Evolutionary conservation across 2,888 invertebrate species (phyloP).

Genomic region (Epiblema foenella): DNA sequence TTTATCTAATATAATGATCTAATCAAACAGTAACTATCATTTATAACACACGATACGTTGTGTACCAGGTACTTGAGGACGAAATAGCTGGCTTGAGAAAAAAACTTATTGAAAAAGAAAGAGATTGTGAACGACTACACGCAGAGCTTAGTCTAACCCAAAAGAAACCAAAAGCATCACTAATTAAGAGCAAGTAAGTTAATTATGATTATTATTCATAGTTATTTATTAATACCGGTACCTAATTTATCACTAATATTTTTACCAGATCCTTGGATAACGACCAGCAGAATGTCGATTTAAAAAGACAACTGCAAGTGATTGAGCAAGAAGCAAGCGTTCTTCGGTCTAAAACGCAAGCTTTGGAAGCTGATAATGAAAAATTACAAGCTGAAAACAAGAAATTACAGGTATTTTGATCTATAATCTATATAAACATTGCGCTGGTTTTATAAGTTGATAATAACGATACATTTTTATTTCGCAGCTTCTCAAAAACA

Average conservation of each 20-base stretch:
- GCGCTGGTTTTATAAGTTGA: not conserved
- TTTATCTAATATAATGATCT: not conserved
- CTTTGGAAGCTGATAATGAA: constrained; percentile 90
- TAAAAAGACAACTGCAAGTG: constrained; percentile 90
- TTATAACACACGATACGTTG: not conserved
- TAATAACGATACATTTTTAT: constrained; percentile 23
- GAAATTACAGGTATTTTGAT: constrained; percentile 82
- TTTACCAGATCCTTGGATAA: constrained; percentile 84
- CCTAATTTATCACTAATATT: constrained; percentile 32
- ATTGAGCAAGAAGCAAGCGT: constrained; percentile 91
- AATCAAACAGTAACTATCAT: not conserved
- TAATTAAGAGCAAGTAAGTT: constrained; percentile 87
- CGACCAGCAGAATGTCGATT: constrained; percentile 87
- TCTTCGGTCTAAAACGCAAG: constrained; percentile 87
- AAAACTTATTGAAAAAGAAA: constrained; percentile 92
- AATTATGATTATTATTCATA: not conserved
- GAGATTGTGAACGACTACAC: constrained; percentile 90
- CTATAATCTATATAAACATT: not conserved
- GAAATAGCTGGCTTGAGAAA: constrained; percentile 90
- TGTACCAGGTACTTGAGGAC: constrained; percentile 86
- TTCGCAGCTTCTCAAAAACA: constrained; percentile 81
- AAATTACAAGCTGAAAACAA: constrained; percentile 90
- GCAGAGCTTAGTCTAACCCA: constrained; percentile 87
- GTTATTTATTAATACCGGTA: not conserved
- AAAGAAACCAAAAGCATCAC: constrained; percentile 86